Evolutionary conservation across 2,888 invertebrate genomes (phyloP).

Genomic region (Minunthozetes semirufus): DNA sequence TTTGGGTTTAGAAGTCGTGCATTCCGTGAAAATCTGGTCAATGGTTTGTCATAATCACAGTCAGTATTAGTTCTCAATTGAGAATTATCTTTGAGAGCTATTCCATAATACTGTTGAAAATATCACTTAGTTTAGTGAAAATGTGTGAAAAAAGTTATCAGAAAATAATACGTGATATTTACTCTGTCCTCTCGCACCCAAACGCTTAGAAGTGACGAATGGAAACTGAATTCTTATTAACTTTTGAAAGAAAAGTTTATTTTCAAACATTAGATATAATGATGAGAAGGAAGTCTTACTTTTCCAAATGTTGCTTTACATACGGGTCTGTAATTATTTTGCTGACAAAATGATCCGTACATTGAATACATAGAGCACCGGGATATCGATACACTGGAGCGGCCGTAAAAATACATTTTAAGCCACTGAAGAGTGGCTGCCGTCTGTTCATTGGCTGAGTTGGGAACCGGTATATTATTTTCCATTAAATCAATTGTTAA

Average conservation of each 20-base stretch:
- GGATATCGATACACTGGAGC: slow-evolving; percentile 32
- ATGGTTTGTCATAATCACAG: slow-evolving; percentile 17
- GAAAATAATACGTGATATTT: slow-evolving; percentile 33
- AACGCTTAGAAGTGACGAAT: slow-evolving; percentile 31
- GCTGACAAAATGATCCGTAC: slow-evolving; percentile 33
- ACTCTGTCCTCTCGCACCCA: slow-evolving; percentile 35
- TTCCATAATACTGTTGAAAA: slow-evolving; percentile 16
- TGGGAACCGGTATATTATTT: not conserved
- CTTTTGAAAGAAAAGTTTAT: slow-evolving; percentile 5
- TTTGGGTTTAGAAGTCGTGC: slow-evolving; percentile 29
- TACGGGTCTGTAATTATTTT: slow-evolving; percentile 32
- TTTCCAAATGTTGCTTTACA: slow-evolving; percentile 36
- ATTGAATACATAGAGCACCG: slow-evolving; percentile 34
- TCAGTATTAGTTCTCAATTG: not conserved
- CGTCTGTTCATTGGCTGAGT: slow-evolving; percentile 28
- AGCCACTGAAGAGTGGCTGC: slow-evolving; percentile 29
- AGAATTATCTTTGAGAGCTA: slow-evolving; percentile 15
- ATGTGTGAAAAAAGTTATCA: not conserved
- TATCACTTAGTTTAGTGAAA: no score
- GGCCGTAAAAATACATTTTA: slow-evolving; percentile 31
- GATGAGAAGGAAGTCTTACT: not conserved
- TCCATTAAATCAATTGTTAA: not conserved
- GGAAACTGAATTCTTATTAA: slow-evolving; percentile 34
- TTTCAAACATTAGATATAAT: no score
- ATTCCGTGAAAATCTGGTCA: slow-evolving; percentile 24